Conservation (phyloP, 1,140 invertebrate genomes). For the Drosophila aff. region DNA sequence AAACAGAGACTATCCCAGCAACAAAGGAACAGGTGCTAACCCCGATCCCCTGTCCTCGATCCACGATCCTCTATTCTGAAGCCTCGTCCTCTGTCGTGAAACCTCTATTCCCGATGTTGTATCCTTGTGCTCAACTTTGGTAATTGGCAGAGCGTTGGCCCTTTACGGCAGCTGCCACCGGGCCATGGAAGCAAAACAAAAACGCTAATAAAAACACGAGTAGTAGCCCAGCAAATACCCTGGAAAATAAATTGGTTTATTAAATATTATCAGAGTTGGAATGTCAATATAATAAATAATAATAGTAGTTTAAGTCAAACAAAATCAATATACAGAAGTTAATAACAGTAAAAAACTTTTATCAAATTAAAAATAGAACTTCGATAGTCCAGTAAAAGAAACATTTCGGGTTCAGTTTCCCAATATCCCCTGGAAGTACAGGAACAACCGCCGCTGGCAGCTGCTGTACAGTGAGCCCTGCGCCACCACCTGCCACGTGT, state of each 20-base stretch:
- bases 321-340: too few species aligned
- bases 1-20: neutral
- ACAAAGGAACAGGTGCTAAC: slow-evolving; percentile 56
- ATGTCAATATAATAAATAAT: neutral
- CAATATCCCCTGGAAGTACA: neutral
- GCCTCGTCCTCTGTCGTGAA: slow-evolving; percentile 46
- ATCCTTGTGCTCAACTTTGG: slow-evolving; percentile 41
- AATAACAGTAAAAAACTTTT: neutral
- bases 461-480: slow-evolving; percentile 21
- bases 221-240: neutral
- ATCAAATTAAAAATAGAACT: neutral
- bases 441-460: slow-evolving; percentile 7
- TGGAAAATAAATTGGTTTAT: neutral
- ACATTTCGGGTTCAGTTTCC: too few species aligned
- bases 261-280: neutral
- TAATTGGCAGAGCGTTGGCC: slow-evolving; percentile 60
- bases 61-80: slow-evolving; percentile 11
- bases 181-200: slow-evolving; percentile 11
- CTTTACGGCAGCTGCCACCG: slow-evolving; percentile 42
- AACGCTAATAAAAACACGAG: slow-evolving; percentile 9
- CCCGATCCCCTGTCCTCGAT: slow-evolving; percentile 42
- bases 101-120: slow-evolving; percentile 11
- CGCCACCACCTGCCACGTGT: slow-evolving; percentile 70
- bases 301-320: too few species aligned
- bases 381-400: too few species aligned